These are phyloP conservation scores for Morus bassanus DNA, from an alignment of 2,797 vertebrate genomes.

Conservation along the genomic window DNA sequence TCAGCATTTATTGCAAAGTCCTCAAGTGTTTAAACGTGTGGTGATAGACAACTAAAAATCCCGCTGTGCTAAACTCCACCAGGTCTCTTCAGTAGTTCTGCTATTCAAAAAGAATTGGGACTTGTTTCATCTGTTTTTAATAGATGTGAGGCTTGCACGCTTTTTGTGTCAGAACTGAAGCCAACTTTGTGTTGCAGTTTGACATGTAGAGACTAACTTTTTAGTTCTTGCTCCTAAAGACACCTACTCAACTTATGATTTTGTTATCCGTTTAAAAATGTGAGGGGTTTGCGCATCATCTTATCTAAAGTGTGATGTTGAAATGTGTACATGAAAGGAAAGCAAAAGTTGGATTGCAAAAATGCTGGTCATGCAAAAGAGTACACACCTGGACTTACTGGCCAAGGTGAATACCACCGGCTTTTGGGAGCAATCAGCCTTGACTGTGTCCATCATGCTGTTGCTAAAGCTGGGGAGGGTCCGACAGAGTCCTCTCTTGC, in stretches of 20 bases:
- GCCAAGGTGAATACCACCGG: neutral
- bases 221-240: neutral
- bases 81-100: conserved; percentile 32
- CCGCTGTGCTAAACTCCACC: conserved; percentile 9
- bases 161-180: conserved; percentile 22
- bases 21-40: conserved; percentile 25
- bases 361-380: neutral
- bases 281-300: neutral
- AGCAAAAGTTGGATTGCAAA: neutral
- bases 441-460: neutral
- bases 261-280: neutral
- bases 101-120: conserved; percentile 34
- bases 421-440: accelerated
- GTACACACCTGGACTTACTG: neutral
- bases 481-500: neutral
- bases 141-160: neutral
- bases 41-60: conserved; percentile 50
- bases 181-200: neutral
- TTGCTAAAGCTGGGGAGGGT: neutral
- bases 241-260: neutral
- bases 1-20: conserved; percentile 47
- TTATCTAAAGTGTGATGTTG: neutral
- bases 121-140: conserved; percentile 60
- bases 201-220: neutral
- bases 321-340: neutral